Evolutionary conservation across 2,888 invertebrate species (phyloP), one percentile per base, ranked within the genome.

Genomic region (Phorcus lineatus): DNA sequence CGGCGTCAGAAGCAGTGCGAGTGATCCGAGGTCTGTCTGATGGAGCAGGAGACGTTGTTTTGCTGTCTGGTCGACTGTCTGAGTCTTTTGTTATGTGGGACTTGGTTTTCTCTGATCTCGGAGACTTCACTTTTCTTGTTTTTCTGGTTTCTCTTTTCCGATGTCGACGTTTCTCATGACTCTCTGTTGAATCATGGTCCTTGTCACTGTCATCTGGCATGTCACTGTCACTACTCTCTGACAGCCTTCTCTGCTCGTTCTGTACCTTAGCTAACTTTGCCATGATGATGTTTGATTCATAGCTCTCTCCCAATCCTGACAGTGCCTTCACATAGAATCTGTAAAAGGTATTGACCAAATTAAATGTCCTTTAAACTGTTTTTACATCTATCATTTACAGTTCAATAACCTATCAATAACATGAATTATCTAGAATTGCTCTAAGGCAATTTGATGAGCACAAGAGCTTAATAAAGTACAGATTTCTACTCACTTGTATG

Each of bases 291-390:
- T 92, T 89, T 28, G 91, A 91, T 77, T 89, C 87, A 54, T 86
- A 87, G 1, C 91, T 91, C 79, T 92, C 92, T n/a, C 91, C 92
- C 55, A 90, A 83, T 3, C 88, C 87, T 16, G 92, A 91, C 66
- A 92, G 87, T 24, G 90, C 92, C 67, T 88, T 89, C 53, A 92
- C 87, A 84, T 88, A 89, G 52, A 92, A 86, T 80, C 92, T 92
- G 86, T 7, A 88, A 83, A 40, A 11, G 7, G 11, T 47, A 47
- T 47, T 13, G 11, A 13, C 11, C 47, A 47, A 1, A 47, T 47
- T 47, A 47, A 6, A 9, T 47, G 4, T 47, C 7, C 6, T 47
- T 13, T 11, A 47, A 36, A 36, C 7, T 7, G 2, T 36, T 36
- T 2, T 4, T 36, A 36, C 36, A 36, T 4, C 7, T 36, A 36